These are phyloP conservation scores for Australoheros facetus DNA, from an alignment of 2,797 vertebrate species.

Conservation along the genomic window DNA sequence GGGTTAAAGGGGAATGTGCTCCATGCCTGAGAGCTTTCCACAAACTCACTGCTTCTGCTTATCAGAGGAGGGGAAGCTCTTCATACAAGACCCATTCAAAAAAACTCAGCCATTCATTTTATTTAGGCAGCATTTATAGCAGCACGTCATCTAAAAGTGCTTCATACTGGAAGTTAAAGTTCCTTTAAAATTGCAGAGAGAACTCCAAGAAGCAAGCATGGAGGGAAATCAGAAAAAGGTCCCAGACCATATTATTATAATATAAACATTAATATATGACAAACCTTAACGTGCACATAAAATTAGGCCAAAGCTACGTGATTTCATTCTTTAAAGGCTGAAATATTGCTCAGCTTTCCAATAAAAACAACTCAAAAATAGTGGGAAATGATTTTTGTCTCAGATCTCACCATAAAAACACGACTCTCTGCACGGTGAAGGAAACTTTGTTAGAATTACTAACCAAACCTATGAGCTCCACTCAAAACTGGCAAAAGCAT, in stretches of 20 bases:
- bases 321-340: neutral
- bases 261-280: too few relatives aligned
- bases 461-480: neutral
- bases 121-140: neutral
- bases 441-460: neutral
- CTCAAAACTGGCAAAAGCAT: neutral
- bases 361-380: neutral
- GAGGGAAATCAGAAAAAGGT: neutral
- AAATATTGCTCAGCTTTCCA: neutral
- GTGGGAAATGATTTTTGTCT: fast-evolving
- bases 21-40: neutral
- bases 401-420: neutral
- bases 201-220: neutral
- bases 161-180: neutral
- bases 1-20: slow-evolving; percentile 13
- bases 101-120: neutral
- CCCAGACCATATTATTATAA: too few relatives aligned
- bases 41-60: neutral
- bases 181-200: neutral
- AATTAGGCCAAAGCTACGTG: neutral
- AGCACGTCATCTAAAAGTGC: neutral
- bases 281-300: neutral
- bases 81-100: neutral
- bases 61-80: neutral
- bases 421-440: neutral